phyloP scores from a whole-genome alignment of 1,140 invertebrate genomes.

The Nasonia longicornis region DNA sequence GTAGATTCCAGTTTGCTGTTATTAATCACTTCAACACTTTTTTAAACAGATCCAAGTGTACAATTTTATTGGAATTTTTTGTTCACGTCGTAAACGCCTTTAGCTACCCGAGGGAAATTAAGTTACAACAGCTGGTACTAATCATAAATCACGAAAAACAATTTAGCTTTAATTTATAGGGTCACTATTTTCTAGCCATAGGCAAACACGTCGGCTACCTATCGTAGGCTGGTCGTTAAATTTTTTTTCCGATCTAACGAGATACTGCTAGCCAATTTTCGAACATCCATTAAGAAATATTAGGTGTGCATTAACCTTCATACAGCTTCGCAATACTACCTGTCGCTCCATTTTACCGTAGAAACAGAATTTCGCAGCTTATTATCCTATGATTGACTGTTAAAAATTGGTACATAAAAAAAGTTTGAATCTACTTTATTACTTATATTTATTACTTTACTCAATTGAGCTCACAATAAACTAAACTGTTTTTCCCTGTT shows the following conservation, averaged over 20 bases:
- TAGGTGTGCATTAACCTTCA: neutral
- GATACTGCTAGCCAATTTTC: neutral
- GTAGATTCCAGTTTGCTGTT: too few relatives aligned
- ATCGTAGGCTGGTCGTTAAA: neutral
- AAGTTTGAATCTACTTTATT: too few relatives aligned
- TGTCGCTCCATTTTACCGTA: neutral
- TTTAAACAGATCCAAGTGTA: neutral
- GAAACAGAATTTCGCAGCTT: neutral
- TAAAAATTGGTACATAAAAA: too few relatives aligned
- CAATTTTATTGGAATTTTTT: neutral
- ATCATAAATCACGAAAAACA: constrained; percentile 24
- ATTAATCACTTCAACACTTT: neutral
- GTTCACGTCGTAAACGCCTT: neutral
- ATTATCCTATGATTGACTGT: too few relatives aligned
- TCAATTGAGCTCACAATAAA: neutral
- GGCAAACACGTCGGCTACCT: neutral
- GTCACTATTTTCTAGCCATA: neutral
- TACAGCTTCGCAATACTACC: neutral
- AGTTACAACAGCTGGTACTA: neutral
- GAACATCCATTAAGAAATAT: neutral
- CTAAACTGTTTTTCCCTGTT: neutral
- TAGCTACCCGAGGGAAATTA: neutral
- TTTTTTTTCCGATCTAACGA: neutral
- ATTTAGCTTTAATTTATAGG: constrained; percentile 16
- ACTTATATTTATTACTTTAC: too few relatives aligned